A percentile compares a stretch with the other conserved stretches of the same genome.
Conservation (phyloP, 2,888 invertebrate genomes). For the Lacanobia oleracea region DNA sequence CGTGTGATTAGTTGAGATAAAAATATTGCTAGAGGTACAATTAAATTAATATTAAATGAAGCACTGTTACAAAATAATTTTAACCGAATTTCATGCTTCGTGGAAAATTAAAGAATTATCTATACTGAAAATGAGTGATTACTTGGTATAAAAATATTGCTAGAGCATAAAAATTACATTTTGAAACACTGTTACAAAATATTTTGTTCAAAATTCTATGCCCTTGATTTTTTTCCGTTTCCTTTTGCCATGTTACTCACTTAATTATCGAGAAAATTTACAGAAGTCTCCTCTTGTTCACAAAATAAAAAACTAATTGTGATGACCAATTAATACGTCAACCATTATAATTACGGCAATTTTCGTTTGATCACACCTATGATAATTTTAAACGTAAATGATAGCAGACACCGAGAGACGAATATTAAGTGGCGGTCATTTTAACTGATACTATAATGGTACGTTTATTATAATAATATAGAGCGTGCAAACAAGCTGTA, state of each 20-base stretch:
- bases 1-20: background rate
- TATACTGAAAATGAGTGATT: background rate
- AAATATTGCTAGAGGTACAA: too few relatives aligned
- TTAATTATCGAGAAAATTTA: background rate
- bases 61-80: too few relatives aligned
- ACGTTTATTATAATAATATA: background rate
- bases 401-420: background rate
- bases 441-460: background rate
- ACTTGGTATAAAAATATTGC: too few relatives aligned
- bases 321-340: constrained; percentile 1
- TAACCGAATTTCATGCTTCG: background rate
- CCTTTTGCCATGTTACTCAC: too few relatives aligned
- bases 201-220: background rate
- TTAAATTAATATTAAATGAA: too few relatives aligned
- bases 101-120: background rate
- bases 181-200: background rate
- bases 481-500: constrained; percentile 10
- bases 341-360: background rate
- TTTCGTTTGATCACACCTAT: background rate
- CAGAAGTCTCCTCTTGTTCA: background rate
- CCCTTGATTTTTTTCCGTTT: background rate
- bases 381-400: constrained; percentile 3
- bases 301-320: constrained; percentile 7
- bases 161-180: background rate
- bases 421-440: background rate